Evolutionary conservation across 2,888 invertebrate species (phyloP).

Genomic region (Coenonympha arcania): DNA sequence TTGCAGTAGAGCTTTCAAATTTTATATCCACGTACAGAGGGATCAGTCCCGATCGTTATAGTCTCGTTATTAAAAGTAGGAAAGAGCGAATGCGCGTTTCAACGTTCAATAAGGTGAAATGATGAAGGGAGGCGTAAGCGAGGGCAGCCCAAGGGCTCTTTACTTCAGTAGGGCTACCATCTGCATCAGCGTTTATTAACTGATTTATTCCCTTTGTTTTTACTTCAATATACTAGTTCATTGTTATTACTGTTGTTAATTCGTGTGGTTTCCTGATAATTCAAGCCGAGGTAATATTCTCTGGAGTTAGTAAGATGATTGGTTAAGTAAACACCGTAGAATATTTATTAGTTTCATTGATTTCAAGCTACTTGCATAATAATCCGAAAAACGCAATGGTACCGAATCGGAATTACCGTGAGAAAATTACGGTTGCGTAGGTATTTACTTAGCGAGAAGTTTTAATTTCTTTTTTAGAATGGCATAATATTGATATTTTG

Average conservation of each 20-base stretch:
- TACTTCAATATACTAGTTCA: too few relatives aligned
- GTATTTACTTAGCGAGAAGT: neutral
- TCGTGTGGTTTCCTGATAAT: neutral
- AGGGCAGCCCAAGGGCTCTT: constrained; percentile 18
- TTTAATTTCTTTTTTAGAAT: neutral
- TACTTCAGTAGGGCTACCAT: neutral
- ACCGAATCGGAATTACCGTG: constrained; percentile 26
- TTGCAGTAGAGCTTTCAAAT: neutral
- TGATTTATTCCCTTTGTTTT: neutral
- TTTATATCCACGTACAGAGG: constrained; percentile 9
- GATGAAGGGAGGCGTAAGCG: constrained; percentile 13
- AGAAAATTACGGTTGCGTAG: constrained; percentile 21
- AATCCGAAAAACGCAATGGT: constrained; percentile 20
- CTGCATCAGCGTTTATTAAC: neutral
- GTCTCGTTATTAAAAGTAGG: constrained; percentile 34
- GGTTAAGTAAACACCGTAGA: constrained; percentile 9
- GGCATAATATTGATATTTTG: neutral
- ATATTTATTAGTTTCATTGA: constrained; percentile 8
- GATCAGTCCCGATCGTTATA: constrained; percentile 17
- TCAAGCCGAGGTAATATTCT: constrained; percentile 4
- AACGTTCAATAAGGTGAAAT: constrained; percentile 21
- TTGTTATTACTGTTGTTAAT: too few relatives aligned
- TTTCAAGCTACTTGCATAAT: constrained; percentile 20
- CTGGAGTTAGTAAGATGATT: neutral
- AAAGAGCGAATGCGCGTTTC: constrained; percentile 24